Evolutionary conservation across 2,888 invertebrate species (phyloP).

Genomic region (Pollenia angustigena): DNA sequence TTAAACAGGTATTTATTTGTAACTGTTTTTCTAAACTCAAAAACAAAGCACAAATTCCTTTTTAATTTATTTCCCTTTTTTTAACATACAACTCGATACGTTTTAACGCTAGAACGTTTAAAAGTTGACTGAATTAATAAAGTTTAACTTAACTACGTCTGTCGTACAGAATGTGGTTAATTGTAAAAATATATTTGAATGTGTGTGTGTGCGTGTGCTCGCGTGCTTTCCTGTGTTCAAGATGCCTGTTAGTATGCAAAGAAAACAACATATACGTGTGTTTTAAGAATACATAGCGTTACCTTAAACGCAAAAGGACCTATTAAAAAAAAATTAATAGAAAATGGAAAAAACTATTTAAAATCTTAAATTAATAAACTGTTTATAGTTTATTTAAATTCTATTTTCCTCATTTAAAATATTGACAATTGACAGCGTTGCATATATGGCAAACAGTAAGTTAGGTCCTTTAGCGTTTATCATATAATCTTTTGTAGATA

Average conservation of each 20-base stretch:
- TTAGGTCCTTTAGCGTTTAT: no score
- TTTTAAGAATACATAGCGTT: no score
- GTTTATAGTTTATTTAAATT: no score
- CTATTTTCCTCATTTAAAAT: no score
- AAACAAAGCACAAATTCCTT: background rate
- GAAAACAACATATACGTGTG: background rate
- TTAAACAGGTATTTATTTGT: background rate
- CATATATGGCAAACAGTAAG: no score
- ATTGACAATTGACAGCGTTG: no score
- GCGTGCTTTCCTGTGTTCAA: background rate
- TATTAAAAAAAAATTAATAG: no score
- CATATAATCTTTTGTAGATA: no score
- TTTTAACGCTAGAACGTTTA: conserved; percentile 60
- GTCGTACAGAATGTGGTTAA: conserved; percentile 48
- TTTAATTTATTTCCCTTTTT: background rate
- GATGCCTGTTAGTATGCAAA: conserved; percentile 32
- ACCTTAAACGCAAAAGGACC: no score
- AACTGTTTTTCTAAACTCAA: background rate
- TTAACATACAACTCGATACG: conserved; percentile 9
- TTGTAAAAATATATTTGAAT: conserved; percentile 27
- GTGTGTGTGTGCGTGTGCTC: background rate
- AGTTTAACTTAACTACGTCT: conserved; percentile 35
- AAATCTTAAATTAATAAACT: no score
- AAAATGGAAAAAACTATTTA: no score
- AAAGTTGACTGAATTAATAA: conserved; percentile 67